Base-by-base conservation (phyloP, 2,888 invertebrate genomes). In the Archips xylosteana region DNA sequence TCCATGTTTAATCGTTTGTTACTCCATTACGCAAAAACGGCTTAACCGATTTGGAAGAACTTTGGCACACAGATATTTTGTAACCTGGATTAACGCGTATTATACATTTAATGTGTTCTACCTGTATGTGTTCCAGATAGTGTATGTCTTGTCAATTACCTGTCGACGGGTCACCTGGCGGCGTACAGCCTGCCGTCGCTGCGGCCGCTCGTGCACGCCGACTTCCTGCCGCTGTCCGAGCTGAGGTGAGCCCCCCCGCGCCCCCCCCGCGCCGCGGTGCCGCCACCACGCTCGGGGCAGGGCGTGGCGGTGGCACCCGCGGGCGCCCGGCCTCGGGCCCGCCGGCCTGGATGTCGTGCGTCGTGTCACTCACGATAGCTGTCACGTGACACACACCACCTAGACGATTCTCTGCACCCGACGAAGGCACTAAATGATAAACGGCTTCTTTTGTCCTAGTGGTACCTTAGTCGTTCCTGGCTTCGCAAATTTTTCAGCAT, bases 101-200 rank as follows among this genome's bases (percentile, higher is more conserved):
- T 23, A 23, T 23, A 23, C 23, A 23, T 5, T n/a, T 51, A 51
- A 51, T 15, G 51, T 15, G 51, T 51, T n/a, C 3, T 51, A 51
- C 51, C 0, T 51, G n/a, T 64, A 2, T 15, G 57, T 59, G 62
- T 89, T 89, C 12, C 96, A 99, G 99, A 99, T 94, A 98, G 98
- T 90, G 98, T 98, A 83, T 99, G 99, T 92, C 95, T 99, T 87
- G 97, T 98, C 82, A 98, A 98, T 93, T 99, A 99, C 95, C 95
- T 98, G 85, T 98, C 99, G 77, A 99, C 97, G 92, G 99, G 99
- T 71, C 98, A 98, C 94, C 95, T 99, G 86, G 96, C 97, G 87
- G 97, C 98, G 77, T 98, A 98, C 95, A 99, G 98, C 95, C 95
- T 99, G 91, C 99, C 99, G 76, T 99, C 99, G 89, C 96, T 99